A percentile compares a stretch with the other conserved stretches of the same genome.
Conservation (phyloP, 2,797 vertebrate genomes). For the Crossoptilon crossoptilon region DNA sequence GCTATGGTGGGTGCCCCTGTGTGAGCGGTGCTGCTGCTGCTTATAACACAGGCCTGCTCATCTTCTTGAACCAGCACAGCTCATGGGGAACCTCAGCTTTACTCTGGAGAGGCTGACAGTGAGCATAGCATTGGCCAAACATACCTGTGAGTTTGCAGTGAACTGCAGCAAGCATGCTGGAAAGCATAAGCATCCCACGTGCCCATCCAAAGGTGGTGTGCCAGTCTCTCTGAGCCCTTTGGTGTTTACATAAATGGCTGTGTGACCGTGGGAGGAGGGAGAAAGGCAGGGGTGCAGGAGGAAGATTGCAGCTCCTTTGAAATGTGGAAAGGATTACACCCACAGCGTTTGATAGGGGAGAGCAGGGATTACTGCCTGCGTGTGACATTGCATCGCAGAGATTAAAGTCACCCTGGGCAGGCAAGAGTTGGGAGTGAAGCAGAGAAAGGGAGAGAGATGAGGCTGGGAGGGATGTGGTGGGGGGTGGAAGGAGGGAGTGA, state of each 20-base stretch:
- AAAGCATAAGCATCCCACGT: rapidly evolving
- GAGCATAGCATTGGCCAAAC: neutral
- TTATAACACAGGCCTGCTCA: neutral
- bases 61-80: neutral
- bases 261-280: neutral
- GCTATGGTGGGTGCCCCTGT: neutral
- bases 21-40: neutral
- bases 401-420: conserved; percentile 23
- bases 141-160: neutral
- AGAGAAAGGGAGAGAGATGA: neutral
- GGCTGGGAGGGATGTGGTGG: neutral
- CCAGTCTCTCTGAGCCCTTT: neutral
- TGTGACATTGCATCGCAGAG: neutral
- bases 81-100: neutral
- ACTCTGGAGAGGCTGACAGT: neutral
- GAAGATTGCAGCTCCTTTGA: neutral
- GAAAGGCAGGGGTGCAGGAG: neutral
- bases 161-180: neutral
- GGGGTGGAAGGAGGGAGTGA: neutral
- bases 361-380: conserved; percentile 20
- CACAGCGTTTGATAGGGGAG: neutral
- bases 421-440: neutral
- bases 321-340: conserved; percentile 36
- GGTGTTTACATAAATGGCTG: neutral
- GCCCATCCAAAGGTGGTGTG: neutral